phyloP scores from a whole-genome alignment of 2,797 vertebrate species.

The Zenarchopterus dispar region DNA sequence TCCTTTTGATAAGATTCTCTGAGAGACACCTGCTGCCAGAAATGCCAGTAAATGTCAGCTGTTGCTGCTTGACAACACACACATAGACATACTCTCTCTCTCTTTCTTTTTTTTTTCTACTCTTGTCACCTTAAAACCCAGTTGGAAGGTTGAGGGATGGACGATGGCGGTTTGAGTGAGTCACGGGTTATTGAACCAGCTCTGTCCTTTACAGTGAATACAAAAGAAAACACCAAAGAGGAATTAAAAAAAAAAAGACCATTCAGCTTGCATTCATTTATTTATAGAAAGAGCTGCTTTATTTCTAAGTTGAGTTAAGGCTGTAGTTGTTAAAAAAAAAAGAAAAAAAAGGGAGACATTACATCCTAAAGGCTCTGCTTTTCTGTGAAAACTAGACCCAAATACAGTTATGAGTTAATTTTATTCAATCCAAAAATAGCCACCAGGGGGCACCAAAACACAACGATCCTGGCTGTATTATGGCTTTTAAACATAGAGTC shows the following conservation, averaged over 20 bases:
- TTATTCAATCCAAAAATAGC: background rate
- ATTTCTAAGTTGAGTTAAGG: constrained; percentile 11
- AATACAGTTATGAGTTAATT: background rate
- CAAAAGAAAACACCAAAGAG: constrained; percentile 12
- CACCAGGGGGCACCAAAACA: background rate
- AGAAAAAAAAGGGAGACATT: background rate
- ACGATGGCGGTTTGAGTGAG: constrained; percentile 19
- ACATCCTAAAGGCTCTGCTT: background rate
- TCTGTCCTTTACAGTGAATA: constrained; percentile 33
- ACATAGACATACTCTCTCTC: constrained; percentile 1
- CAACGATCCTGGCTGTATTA: background rate
- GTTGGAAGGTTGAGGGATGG: constrained; percentile 33
- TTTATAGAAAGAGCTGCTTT: background rate
- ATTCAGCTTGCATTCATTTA: constrained; percentile 17
- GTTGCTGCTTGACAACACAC: constrained; percentile 37
- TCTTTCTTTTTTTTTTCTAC: background rate
- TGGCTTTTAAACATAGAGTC: background rate
- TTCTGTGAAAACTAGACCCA: background rate
- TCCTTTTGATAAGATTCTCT: constrained; percentile 60
- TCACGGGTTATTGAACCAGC: constrained; percentile 23
- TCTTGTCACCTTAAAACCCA: constrained; percentile 44
- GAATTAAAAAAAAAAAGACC: constrained; percentile 11
- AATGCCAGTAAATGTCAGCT: constrained; percentile 76
- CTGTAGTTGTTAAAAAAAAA: background rate
- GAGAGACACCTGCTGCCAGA: constrained; percentile 64